Evolutionary conservation across 2,888 invertebrate species (phyloP).

Genomic region (Himalopsyche anomala): DNA sequence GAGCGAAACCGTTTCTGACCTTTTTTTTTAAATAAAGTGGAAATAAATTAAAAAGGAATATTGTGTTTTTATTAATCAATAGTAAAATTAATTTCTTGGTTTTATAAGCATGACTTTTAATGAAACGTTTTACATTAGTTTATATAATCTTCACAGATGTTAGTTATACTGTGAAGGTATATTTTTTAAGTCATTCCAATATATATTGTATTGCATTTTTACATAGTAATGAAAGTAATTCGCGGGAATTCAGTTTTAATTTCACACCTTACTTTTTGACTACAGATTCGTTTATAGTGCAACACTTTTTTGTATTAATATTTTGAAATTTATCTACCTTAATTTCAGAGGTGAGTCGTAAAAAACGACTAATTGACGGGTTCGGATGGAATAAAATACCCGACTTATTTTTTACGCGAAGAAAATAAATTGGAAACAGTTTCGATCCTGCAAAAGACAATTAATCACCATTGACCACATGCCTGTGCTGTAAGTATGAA

Average conservation of each 20-base stretch:
- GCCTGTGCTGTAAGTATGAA: not conserved
- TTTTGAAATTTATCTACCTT: not conserved
- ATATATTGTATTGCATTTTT: too few relatives aligned
- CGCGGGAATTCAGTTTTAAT: not conserved
- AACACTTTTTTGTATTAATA: not conserved
- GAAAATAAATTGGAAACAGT: constrained; percentile 9
- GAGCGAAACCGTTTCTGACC: too few relatives aligned
- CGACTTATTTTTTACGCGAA: not conserved
- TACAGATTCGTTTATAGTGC: not conserved
- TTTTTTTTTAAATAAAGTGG: too few relatives aligned
- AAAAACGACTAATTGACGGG: constrained; percentile 27
- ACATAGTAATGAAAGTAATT: too few relatives aligned
- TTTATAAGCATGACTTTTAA: too few relatives aligned
- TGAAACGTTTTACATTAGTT: too few relatives aligned
- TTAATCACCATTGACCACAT: constrained; percentile 3
- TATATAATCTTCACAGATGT: too few relatives aligned
- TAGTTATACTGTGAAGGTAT: too few relatives aligned
- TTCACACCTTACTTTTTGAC: not conserved
- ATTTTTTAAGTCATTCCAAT: too few relatives aligned
- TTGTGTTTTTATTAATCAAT: too few relatives aligned
- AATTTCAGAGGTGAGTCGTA: not conserved
- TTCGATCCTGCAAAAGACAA: not conserved
- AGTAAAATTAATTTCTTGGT: too few relatives aligned
- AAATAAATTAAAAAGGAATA: too few relatives aligned
- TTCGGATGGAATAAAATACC: not conserved